Evolutionary conservation across 2,888 invertebrate genomes (phyloP), one percentile per base, ranked within the genome.

Genomic region (Scotopteryx bipunctaria): DNA sequence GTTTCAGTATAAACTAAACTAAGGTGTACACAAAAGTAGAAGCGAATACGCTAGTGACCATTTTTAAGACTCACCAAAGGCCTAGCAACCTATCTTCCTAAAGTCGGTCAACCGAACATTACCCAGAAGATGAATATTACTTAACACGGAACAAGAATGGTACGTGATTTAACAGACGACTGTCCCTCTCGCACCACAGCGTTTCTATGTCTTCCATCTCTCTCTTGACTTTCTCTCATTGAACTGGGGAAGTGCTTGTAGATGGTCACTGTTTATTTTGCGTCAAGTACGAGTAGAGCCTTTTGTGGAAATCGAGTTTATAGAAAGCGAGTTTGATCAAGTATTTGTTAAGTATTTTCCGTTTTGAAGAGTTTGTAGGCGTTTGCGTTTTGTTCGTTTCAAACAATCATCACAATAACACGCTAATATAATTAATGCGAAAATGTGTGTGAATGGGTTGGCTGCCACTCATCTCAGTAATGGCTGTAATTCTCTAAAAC

Each of bases 131-230:
- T 45, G 51, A 61, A 56, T 41, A 46, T 67, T 64, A 64, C 48
- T 53, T 59, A 66, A 69, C 63, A 66, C 71, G 71, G 73, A 71
- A 76, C 73, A 70, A 61, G 61, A 78, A 77, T 66, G 76, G 75
- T 59, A 76, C 80, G 60, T 76, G 78, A 71, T 71, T 72, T 69
- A 71, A 44, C 35, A 48, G 11, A 5, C 25, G 0, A 5, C 14
- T 23, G 29, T 48, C 54, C 44, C 44, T 6, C 19, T 54, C 48
- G 38, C 54, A 36, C 53, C 3, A 25, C 3, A 6, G 9, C 14
- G 13, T 37, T 14, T 1, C 14, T 9, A 5, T 25, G 38, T 38
- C 16, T 25, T 11, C 16, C 35, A n/a, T 32, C 37, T 38, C 43
- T 14, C 6, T 17, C 37, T 3, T 3, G 14, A 38, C 49, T 50